A percentile compares a stretch with the other conserved stretches of the same genome.
Conservation (phyloP, 2,888 invertebrate species). For the Stenoptilia bipunctidactyla region DNA sequence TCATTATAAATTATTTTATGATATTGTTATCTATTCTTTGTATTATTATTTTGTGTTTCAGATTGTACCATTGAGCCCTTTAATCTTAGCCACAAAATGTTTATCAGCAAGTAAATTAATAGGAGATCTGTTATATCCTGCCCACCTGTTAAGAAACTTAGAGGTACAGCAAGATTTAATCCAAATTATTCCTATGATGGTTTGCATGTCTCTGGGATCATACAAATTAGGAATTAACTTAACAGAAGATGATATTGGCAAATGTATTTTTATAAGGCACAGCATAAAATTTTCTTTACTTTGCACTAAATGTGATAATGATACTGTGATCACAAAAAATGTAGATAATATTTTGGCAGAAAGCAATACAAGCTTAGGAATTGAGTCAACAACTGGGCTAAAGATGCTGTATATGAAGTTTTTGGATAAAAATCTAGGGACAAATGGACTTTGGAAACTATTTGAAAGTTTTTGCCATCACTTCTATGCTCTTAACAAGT, state of each 20-base stretch:
- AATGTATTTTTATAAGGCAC: slow-evolving; percentile 29
- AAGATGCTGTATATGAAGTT: slow-evolving; percentile 44
- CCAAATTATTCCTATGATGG: slow-evolving; percentile 30
- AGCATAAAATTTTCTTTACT: slow-evolving; percentile 27
- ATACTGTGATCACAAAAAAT: slow-evolving; percentile 19
- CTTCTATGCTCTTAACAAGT: slow-evolving; percentile 43
- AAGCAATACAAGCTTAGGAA: slow-evolving; percentile 20
- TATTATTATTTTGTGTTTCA: slow-evolving; percentile 26
- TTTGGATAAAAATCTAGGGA: slow-evolving; percentile 36
- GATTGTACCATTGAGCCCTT: slow-evolving; percentile 40
- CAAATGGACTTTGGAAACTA: slow-evolving; percentile 36
- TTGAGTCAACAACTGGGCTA: slow-evolving; percentile 28
- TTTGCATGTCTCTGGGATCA: slow-evolving; percentile 43
- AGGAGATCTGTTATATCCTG: slow-evolving; percentile 50
- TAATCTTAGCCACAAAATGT: slow-evolving; percentile 39
- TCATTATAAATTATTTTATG: too few relatives aligned
- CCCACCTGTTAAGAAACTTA: slow-evolving; percentile 37
- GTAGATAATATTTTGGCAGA: slow-evolving; percentile 10
- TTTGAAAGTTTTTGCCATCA: slow-evolving; percentile 40
- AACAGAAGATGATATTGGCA: slow-evolving; percentile 23
- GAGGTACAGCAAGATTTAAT: slow-evolving; percentile 34
- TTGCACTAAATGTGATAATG: slow-evolving; percentile 41
- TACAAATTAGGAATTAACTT: slow-evolving; percentile 25
- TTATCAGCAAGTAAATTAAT: slow-evolving; percentile 46
- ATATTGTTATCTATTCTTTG: slow-evolving; percentile 4